phyloP scores from a whole-genome alignment of 2,113 vertebrate genomes.

The Rhynchomys soricoides region DNA sequence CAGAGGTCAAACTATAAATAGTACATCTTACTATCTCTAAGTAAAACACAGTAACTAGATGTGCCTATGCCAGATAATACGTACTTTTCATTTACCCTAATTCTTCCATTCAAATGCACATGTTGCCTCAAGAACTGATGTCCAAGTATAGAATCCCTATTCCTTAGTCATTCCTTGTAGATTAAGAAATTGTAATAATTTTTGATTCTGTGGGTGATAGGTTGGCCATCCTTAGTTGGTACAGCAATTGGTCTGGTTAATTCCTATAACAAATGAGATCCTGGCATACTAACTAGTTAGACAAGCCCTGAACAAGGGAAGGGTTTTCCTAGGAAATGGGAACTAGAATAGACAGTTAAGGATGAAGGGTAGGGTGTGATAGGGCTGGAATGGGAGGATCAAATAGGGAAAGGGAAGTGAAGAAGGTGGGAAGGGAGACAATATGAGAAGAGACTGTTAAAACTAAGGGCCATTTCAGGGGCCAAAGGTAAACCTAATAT shows the following conservation, averaged over 20 bases:
- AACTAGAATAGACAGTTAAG: neutral
- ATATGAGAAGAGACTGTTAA: neutral
- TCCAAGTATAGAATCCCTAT: neutral
- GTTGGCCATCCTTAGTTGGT: neutral
- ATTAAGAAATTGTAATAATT: neutral
- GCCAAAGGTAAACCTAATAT: neutral
- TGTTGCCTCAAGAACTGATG: neutral
- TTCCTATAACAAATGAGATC: neutral
- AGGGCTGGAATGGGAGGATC: neutral
- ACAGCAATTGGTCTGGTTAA: neutral
- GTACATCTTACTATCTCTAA: constrained; percentile 3
- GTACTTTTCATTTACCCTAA: neutral
- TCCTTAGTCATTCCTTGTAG: neutral
- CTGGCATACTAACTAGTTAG: neutral
- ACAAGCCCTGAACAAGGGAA: neutral
- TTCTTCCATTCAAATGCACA: neutral
- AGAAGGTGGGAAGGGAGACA: neutral
- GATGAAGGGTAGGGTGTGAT: neutral
- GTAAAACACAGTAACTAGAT: constrained; percentile 32
- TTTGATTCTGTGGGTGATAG: neutral
- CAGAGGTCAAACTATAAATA: neutral
- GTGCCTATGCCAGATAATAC: neutral
- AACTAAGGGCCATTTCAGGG: neutral
- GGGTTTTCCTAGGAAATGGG: neutral
- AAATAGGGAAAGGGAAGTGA: neutral